Evolutionary conservation across 1,140 invertebrate species (phyloP).

Genomic region (Drosophila paulistorum): DNA sequence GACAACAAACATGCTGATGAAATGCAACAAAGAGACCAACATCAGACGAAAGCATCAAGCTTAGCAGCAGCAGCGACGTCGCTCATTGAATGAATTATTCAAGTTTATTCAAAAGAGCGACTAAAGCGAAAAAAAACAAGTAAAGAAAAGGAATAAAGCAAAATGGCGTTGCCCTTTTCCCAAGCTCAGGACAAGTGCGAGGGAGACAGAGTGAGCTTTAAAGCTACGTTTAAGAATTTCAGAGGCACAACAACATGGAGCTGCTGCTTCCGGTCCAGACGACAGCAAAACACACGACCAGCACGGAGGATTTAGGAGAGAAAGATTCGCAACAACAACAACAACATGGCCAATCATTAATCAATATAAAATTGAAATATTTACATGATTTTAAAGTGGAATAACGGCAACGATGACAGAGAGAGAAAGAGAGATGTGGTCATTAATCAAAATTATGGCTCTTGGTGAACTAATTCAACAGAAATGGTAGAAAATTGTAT

Average conservation of each 20-base stretch:
- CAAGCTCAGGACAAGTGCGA: slow-evolving; percentile 28
- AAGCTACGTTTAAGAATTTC: slow-evolving; percentile 3
- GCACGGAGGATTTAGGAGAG: not conserved
- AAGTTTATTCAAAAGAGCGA: slow-evolving; percentile 60
- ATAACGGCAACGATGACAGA: not conserved
- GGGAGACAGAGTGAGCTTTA: slow-evolving; percentile 10
- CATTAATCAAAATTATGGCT: slow-evolving; percentile 2
- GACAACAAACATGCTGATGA: slow-evolving; percentile 50
- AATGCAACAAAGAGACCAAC: slow-evolving; percentile 59
- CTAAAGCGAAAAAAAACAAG: slow-evolving; percentile 7
- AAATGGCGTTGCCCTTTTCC: slow-evolving; percentile 33
- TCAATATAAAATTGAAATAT: slow-evolving; percentile 5
- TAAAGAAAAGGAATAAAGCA: slow-evolving; percentile 8
- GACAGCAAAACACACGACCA: too few relatives aligned
- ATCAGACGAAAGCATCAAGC: slow-evolving; percentile 36
- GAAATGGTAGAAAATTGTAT: not conserved
- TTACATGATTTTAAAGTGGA: not conserved
- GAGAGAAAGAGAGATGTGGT: not conserved
- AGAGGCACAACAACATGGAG: not conserved
- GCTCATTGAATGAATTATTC: slow-evolving; percentile 54
- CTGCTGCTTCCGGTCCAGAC: slow-evolving; percentile 43
- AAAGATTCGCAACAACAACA: not conserved
- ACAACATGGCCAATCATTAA: not conserved
- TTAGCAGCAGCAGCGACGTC: not conserved
- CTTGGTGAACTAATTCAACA: not conserved